These are phyloP conservation scores for Agelas oroides DNA, from an alignment of 37 sponge, comb jelly and placozoan genomes.

Conservation along the genomic window DNA sequence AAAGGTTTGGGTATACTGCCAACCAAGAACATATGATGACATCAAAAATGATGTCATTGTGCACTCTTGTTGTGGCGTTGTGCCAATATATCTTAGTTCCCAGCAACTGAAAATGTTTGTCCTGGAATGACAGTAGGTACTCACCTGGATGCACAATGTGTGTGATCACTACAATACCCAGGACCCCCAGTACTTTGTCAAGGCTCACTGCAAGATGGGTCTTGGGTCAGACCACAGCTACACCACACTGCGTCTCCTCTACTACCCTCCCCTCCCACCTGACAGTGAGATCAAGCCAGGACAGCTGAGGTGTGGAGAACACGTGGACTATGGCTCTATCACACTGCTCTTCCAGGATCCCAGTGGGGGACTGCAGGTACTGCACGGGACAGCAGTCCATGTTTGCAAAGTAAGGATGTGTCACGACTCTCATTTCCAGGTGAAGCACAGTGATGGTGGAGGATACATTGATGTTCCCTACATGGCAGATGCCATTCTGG, in stretches of 20 bases:
- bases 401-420: no score
- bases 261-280: constrained; percentile 71
- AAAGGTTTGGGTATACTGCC: neutral
- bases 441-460: constrained; percentile 48
- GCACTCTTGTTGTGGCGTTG: no score
- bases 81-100: neutral
- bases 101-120: no score
- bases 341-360: constrained; percentile 79
- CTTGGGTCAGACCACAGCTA: constrained; percentile 1
- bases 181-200: constrained; percentile 71
- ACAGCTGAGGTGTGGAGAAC: constrained; percentile 82
- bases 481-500: constrained; percentile 53
- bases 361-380: constrained; percentile 72
- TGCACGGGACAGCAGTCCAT: no score
- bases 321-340: constrained; percentile 81
- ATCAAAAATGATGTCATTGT: no score
- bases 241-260: constrained; percentile 62
- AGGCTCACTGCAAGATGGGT: constrained; percentile 38
- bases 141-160: no score
- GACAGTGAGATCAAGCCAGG: constrained; percentile 47
- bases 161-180: neutral
- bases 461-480: constrained; percentile 74
- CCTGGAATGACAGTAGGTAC: no score
- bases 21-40: no score
- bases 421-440: constrained; percentile 37